Evolutionary conservation across 2,113 vertebrate genomes (phyloP), one percentile per base, ranked within the genome.

Genomic region (Scomber colias): DNA sequence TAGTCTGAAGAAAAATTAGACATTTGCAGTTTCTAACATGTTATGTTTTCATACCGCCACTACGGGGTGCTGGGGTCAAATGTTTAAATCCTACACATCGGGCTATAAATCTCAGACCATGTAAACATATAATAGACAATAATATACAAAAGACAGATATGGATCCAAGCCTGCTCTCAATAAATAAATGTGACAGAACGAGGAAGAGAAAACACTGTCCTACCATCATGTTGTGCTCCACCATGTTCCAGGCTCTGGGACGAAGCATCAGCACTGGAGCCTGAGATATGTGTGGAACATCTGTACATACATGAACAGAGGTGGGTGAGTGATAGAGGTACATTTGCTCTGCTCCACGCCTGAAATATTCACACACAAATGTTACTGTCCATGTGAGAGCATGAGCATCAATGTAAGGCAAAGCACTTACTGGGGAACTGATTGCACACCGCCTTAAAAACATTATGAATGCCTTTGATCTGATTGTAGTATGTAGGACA

Each of bases 231-330:
- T 93, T 93, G 89, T 95, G 92, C 49, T 96, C 94, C 51, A 94
- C 91, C 94, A 96, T 95, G 75, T 96, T 95, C 95, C 95, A 96
- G 11, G 95, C 95, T 46, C 95, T 92, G 5, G 95, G 95, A 5
- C 95, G 94, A 17, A 96, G 92, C 94, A 95, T 96, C 81, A 96
- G 92, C 67, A 96, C 81, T 0, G 93, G 95, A n/a, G 90, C 94
- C 77, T 94, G 85, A 71, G 92, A 92, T 67, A 96, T 83, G n/a
- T 84, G 77, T n/a, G 94, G 94, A 62, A 72, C 83, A 81, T 91
- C 95, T 96, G 76, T 55, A 2, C 54, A 73, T 64, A 87, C 14
- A 60, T 2, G 27, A 13, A 21, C 2, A 53, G 12, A 71, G 3
- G 4, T 13, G 11, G 8, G 48, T 19, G 16, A 54, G 48, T 11